Base-by-base conservation (phyloP, 2,113 vertebrate species). In the Cheirogaleus medius region DNA sequence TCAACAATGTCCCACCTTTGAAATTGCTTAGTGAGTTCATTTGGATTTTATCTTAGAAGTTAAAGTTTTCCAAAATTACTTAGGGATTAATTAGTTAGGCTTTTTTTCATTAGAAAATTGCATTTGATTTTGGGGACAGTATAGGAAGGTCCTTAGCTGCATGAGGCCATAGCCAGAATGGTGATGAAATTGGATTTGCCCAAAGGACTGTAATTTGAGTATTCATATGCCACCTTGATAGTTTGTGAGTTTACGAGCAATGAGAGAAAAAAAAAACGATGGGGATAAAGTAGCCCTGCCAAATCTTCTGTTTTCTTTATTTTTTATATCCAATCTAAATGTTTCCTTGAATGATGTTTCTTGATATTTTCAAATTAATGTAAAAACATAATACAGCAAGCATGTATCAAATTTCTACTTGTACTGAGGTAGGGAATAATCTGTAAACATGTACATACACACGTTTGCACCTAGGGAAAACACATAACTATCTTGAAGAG, bases 71-170 rank as follows among this genome's bases (percentile, higher is more conserved):
- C 69, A 47, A 66, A 93, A 95, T 82, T 94, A 78, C 83, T 80
- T 92, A 82, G 92, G 54, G 96, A 96, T 96, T 96, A 96, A 95
- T 96, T 92, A 92, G 77, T 13, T 32, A 23, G n/a, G 11, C 39
- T 81, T 39, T 78, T 71, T 34, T n/a, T 14, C 66, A 94, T 91
- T 85, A 68, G 37, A 83, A 78, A 63, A 73, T 73, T 81, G 42
- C 42, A 93, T 68, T 76, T 90, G 49, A 93, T 84, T 91, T 94
- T 73, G 12, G 12, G 60, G 69, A 60, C 52, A 10, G 32, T 74
- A 13, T 7, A 49, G 34, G 78, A 94, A 89, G 89, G 17, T 69
- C 93, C 32, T 42, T 52, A 44, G 23, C 54, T 95, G 85, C 88
- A 81, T 66, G 49, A 90, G 78, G 85, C 68, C 63, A 83, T 56